Conservation (phyloP, 2,888 invertebrate species). For the Catocala fraxini region DNA sequence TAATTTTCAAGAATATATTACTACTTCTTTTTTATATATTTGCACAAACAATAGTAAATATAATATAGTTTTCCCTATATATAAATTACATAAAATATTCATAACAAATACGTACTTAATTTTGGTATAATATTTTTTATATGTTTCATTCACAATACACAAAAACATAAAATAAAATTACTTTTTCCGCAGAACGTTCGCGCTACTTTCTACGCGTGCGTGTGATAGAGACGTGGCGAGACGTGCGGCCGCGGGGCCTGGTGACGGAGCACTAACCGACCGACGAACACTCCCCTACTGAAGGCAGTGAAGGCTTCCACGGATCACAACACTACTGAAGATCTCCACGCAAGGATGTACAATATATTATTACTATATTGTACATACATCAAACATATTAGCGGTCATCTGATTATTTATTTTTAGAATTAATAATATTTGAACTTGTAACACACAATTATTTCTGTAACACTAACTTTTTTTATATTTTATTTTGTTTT, state of each 20-base stretch:
- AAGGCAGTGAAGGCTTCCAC: slow-evolving; percentile 31
- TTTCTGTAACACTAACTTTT: no score
- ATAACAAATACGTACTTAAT: slow-evolving; percentile 21
- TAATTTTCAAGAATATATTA: no score
- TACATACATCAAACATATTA: no score
- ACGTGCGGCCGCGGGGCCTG: slow-evolving; percentile 64
- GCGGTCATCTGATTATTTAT: no score
- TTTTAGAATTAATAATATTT: no score
- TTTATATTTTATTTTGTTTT: no score
- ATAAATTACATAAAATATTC: background rate
- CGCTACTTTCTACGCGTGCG: slow-evolving; percentile 63
- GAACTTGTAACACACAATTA: no score
- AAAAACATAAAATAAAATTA: slow-evolving; percentile 28
- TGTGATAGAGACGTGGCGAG: slow-evolving; percentile 31
- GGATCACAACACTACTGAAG: background rate
- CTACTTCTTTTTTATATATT: no score
- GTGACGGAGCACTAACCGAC: slow-evolving; percentile 58
- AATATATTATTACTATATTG: background rate
- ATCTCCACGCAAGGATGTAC: slow-evolving; percentile 7
- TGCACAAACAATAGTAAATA: no score
- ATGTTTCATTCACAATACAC: slow-evolving; percentile 19
- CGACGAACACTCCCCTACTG: slow-evolving; percentile 11
- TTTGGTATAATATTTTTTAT: slow-evolving; percentile 8
- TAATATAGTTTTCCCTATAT: no score
- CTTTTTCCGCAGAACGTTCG: slow-evolving; percentile 36